Percentiles rank a stretch among this genome's conserved stretches.
These are phyloP conservation scores for Cerastoderma edule DNA, from an alignment of 2,888 invertebrate species.

Conservation along the genomic window DNA sequence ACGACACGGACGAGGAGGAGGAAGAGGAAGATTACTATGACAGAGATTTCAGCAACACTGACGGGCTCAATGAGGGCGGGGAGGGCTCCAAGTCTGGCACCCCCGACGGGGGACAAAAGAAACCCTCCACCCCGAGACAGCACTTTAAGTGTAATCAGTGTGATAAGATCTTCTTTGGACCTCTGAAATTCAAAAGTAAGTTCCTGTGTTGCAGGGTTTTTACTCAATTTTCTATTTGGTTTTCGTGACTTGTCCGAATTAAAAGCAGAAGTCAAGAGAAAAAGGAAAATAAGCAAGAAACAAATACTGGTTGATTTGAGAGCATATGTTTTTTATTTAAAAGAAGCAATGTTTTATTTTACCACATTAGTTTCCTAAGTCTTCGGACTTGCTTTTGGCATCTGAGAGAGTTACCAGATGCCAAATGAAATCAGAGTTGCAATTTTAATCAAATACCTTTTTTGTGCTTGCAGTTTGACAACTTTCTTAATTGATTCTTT, in stretches of 20 bases:
- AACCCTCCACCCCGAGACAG: slow-evolving; percentile 44
- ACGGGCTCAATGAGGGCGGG: background rate
- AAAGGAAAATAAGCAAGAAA: too few relatives aligned
- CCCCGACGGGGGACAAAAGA: slow-evolving; percentile 26
- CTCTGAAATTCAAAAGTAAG: slow-evolving; percentile 60
- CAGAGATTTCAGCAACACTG: slow-evolving; percentile 1
- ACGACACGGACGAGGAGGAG: slow-evolving; percentile 47
- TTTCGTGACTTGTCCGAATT: background rate
- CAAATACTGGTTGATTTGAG: too few relatives aligned
- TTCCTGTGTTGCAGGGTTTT: too few relatives aligned
- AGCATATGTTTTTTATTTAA: too few relatives aligned
- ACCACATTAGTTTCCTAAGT: too few relatives aligned
- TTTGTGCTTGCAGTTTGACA: background rate
- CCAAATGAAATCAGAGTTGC: too few relatives aligned
- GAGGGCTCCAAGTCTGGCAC: slow-evolving; percentile 7
- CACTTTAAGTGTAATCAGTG: slow-evolving; percentile 58
- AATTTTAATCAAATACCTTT: background rate
- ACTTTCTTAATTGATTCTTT: background rate
- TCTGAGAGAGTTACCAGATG: too few relatives aligned
- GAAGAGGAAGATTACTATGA: slow-evolving; percentile 34
- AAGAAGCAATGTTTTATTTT: too few relatives aligned
- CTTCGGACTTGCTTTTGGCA: too few relatives aligned
- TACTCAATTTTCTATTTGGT: background rate
- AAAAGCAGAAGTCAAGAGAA: too few relatives aligned
- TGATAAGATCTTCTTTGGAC: slow-evolving; percentile 59